Evolutionary conservation across 2,888 invertebrate genomes (phyloP).

Genomic region (Apocheima hispidaria): DNA sequence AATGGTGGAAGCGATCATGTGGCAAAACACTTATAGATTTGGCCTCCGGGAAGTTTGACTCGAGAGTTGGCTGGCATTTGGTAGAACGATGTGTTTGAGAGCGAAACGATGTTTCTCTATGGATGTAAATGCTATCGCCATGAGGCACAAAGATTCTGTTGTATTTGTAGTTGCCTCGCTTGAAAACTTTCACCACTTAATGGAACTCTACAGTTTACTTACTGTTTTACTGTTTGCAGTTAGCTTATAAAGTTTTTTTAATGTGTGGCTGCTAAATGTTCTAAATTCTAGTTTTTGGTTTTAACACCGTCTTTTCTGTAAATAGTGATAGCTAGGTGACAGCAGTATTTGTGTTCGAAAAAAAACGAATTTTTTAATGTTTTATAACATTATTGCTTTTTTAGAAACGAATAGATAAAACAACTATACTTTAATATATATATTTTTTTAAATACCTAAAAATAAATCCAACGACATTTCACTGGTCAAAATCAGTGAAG

Average conservation of each 20-base stretch:
- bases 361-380: too few relatives aligned
- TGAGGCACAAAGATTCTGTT: conserved; percentile 55
- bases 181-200: conserved; percentile 43
- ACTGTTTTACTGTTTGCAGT: conserved; percentile 36
- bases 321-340: too few relatives aligned
- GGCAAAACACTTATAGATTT: conserved; percentile 84
- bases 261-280: conserved; percentile 21
- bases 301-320: too few relatives aligned
- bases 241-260: conserved; percentile 34
- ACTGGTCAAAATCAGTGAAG: too few relatives aligned
- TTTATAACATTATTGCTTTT: too few relatives aligned
- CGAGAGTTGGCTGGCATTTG: conserved; percentile 66
- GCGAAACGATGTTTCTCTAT: conserved; percentile 80
- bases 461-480: too few relatives aligned
- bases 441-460: too few relatives aligned
- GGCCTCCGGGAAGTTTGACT: conserved; percentile 82
- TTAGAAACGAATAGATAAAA: too few relatives aligned
- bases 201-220: conserved; percentile 40
- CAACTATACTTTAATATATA: too few relatives aligned
- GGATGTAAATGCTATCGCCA: conserved; percentile 69
- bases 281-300: too few relatives aligned
- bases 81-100: conserved; percentile 75
- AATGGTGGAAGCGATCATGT: conserved; percentile 84
- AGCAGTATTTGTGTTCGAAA: too few relatives aligned
- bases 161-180: conserved; percentile 33